Conservation (phyloP, 2,113 vertebrate genomes). For the Menidia beryllina region DNA sequence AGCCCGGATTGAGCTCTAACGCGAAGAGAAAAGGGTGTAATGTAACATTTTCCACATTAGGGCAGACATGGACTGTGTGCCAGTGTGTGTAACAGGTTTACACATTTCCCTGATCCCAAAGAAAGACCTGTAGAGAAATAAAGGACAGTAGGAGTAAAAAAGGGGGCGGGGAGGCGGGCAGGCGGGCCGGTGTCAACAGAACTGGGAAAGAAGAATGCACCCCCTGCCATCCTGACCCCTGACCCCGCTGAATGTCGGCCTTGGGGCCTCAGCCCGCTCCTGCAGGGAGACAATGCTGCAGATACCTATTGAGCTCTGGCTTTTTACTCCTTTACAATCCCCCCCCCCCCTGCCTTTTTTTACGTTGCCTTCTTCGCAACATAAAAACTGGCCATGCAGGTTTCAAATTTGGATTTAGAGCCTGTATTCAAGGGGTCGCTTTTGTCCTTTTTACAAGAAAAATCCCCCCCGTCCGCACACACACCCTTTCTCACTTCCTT, state of each 20-base stretch:
- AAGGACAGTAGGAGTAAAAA: background rate
- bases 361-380: constrained; percentile 44
- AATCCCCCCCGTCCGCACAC: constrained; percentile 31
- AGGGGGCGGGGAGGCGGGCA: constrained; percentile 11
- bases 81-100: constrained; percentile 69
- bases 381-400: constrained; percentile 57
- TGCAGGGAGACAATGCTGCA: constrained; percentile 71
- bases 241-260: constrained; percentile 67
- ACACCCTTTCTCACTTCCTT: constrained; percentile 1
- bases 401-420: constrained; percentile 74
- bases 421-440: constrained; percentile 69
- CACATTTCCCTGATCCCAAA: constrained; percentile 9
- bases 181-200: constrained; percentile 35
- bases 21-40: constrained; percentile 11
- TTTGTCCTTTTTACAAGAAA: constrained; percentile 71
- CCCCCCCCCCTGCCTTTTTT: constrained; percentile 39
- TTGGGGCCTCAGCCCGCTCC: constrained; percentile 56
- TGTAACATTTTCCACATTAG: constrained; percentile 38
- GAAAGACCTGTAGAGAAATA: constrained; percentile 4
- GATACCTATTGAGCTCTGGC: constrained; percentile 73
- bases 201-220: constrained; percentile 64
- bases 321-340: constrained; percentile 75
- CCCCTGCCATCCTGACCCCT: constrained; percentile 70
- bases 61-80: background rate
- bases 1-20: background rate